Conservation (phyloP, 2,113 vertebrate species). For the Heptranchias perlo region DNA sequence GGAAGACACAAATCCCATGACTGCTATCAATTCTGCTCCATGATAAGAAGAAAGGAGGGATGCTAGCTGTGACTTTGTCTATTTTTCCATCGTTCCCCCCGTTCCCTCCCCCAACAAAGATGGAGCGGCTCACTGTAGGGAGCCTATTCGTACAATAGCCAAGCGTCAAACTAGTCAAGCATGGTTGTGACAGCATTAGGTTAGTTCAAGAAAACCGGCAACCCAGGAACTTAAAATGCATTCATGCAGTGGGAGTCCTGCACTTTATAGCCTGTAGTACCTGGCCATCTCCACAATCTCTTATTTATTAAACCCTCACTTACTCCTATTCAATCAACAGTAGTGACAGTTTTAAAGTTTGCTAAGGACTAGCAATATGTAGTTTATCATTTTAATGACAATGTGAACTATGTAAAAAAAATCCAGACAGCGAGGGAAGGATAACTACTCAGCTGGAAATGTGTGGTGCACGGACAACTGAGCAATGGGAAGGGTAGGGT, state of each 20-base stretch:
- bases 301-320: not conserved
- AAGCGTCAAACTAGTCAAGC: not conserved
- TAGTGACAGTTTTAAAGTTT: not conserved
- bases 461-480: not conserved
- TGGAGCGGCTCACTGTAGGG: no score
- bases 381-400: slow-evolving; percentile 22
- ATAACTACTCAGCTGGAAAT: not conserved
- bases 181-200: not conserved
- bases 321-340: not conserved
- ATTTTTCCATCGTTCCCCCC: not conserved
- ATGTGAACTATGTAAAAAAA: not conserved
- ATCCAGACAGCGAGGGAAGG: not conserved
- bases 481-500: not conserved
- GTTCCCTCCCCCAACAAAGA: not conserved
- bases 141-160: not conserved
- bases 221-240: not conserved
- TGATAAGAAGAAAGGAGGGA: not conserved
- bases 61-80: not conserved
- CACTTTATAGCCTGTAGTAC: not conserved
- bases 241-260: not conserved
- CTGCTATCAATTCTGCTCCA: not conserved
- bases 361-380: not conserved
- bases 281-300: not conserved
- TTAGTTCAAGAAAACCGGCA: not conserved
- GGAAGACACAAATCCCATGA: not conserved